A percentile compares a stretch with the other conserved stretches of the same genome.
phyloP scores from a whole-genome alignment of 2,888 invertebrate genomes.

The Strigamia transsilvanica region DNA sequence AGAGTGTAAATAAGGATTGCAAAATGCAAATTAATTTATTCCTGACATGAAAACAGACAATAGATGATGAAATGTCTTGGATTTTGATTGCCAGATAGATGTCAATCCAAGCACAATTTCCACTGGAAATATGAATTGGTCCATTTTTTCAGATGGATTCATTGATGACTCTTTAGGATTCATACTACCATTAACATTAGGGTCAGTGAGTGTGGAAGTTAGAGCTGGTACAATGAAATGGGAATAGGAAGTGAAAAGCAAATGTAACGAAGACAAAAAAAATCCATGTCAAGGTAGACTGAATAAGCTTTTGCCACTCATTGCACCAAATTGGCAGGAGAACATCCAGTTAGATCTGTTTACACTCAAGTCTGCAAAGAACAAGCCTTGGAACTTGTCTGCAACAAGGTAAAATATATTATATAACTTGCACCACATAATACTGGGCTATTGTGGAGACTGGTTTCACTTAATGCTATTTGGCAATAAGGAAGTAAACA shows the following conservation, averaged over 20 bases:
- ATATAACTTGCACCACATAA: too few relatives aligned
- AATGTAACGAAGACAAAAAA: too few relatives aligned
- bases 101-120: too few relatives aligned
- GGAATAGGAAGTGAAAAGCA: background rate
- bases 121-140: background rate
- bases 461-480: background rate
- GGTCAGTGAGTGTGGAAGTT: constrained; percentile 16
- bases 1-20: background rate
- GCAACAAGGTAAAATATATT: too few relatives aligned
- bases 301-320: background rate
- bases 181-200: constrained; percentile 7
- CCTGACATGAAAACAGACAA: background rate
- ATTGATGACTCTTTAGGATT: background rate
- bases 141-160: background rate
- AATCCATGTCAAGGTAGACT: background rate
- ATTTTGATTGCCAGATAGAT: too few relatives aligned
- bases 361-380: too few relatives aligned
- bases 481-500: too few relatives aligned
- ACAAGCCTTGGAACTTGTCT: too few relatives aligned
- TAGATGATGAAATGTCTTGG: background rate
- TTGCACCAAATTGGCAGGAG: background rate
- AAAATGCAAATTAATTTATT: background rate
- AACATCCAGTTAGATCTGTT: background rate
- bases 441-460: background rate
- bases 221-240: constrained; percentile 9